Conservation (phyloP, 2,113 vertebrate genomes). For the Panthera uncia region DNA sequence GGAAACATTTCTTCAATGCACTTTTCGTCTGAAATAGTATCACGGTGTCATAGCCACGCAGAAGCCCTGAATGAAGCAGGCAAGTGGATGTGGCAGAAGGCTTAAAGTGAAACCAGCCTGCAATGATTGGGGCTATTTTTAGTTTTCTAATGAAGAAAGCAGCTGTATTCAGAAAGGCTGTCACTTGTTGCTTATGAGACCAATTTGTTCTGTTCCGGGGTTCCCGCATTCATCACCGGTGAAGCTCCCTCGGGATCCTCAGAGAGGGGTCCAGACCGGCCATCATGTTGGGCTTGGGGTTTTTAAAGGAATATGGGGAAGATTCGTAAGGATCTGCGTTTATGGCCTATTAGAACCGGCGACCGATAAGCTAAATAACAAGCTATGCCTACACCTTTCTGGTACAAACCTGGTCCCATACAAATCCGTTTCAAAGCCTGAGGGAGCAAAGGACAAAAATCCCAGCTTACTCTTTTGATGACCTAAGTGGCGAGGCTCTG, state of each 20-base stretch:
- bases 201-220: conserved; percentile 80
- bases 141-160: conserved; percentile 86
- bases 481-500: neutral
- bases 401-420: neutral
- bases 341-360: conserved; percentile 20
- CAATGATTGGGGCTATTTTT: conserved; percentile 84
- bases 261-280: conserved; percentile 2
- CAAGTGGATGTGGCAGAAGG: conserved; percentile 82
- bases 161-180: conserved; percentile 84
- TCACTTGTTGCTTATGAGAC: conserved; percentile 79
- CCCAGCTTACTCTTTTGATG: neutral
- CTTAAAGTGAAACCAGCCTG: conserved; percentile 84
- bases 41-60: conserved; percentile 75
- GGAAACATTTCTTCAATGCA: conserved; percentile 80
- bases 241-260: conserved; percentile 53
- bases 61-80: conserved; percentile 85
- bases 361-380: neutral
- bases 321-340: neutral
- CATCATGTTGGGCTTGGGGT: neutral
- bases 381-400: neutral
- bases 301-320: neutral
- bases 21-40: conserved; percentile 84
- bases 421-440: conserved; percentile 9
- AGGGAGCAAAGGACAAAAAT: conserved; percentile 21
- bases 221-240: conserved; percentile 77